Evolutionary conservation across 2,888 invertebrate species (phyloP).

Genomic region (Apotomis turbidana): DNA sequence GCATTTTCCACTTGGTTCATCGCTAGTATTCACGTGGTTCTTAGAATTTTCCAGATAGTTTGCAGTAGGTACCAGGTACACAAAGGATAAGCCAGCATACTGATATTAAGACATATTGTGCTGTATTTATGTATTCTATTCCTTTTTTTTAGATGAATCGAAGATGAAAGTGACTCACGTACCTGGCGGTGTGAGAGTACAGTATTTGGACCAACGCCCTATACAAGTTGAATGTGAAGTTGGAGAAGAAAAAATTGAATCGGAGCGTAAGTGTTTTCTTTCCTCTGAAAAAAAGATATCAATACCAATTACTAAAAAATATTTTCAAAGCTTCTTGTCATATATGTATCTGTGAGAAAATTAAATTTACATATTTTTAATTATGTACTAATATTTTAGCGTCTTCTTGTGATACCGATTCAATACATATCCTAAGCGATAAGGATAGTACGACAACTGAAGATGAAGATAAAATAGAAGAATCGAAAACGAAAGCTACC

Average conservation of each 20-base stretch:
- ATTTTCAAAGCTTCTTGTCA: too few species aligned
- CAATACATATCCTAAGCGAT: constrained; percentile 57
- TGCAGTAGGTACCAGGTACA: too few species aligned
- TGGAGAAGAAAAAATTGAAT: constrained; percentile 68
- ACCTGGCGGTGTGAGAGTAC: constrained; percentile 65
- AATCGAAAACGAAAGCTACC: constrained; percentile 6
- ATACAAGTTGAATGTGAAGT: constrained; percentile 64
- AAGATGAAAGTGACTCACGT: constrained; percentile 69
- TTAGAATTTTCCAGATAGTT: too few species aligned
- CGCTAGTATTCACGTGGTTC: too few species aligned
- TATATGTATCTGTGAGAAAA: background rate
- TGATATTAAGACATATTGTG: too few species aligned
- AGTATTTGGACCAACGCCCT: constrained; percentile 60
- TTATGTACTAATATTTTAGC: constrained; percentile 50
- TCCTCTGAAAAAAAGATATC: background rate
- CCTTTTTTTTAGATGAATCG: constrained; percentile 57
- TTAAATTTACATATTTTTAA: background rate
- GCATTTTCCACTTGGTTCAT: too few species aligned
- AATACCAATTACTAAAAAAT: too few species aligned
- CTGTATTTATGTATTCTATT: background rate
- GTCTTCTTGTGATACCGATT: constrained; percentile 65
- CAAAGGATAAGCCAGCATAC: too few species aligned
- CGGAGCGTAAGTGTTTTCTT: constrained; percentile 54
- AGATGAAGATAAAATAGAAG: constrained; percentile 41
- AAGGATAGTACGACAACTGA: constrained; percentile 53